Evolutionary conservation across 2,797 vertebrate species (phyloP).

Genomic region (Austrolebias charrua): DNA sequence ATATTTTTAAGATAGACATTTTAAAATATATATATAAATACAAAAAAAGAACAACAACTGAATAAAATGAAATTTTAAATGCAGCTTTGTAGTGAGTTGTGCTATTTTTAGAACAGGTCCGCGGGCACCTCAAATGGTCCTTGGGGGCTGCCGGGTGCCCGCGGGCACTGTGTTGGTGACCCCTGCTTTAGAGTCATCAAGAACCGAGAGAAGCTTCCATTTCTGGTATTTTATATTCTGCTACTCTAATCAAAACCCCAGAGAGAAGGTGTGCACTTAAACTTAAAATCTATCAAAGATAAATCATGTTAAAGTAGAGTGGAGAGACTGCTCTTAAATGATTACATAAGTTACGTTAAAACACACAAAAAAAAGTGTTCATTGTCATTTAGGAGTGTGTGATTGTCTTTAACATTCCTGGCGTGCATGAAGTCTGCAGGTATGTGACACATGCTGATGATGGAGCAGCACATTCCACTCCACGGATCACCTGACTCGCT

Average conservation of each 20-base stretch:
- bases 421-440: conserved; percentile 12
- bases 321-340: background rate
- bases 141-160: too few relatives aligned
- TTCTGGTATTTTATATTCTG: conserved; percentile 22
- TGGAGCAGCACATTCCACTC: background rate
- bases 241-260: conserved; percentile 24
- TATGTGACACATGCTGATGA: conserved; percentile 16
- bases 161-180: too few relatives aligned
- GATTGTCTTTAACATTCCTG: conserved; percentile 32
- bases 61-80: too few relatives aligned
- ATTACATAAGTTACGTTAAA: background rate
- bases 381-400: background rate
- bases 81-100: too few relatives aligned
- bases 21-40: too few relatives aligned
- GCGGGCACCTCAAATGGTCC: too few relatives aligned
- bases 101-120: too few relatives aligned
- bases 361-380: background rate
- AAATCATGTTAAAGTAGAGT: conserved; percentile 1
- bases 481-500: conserved; percentile 8
- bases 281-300: background rate
- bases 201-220: background rate
- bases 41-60: too few relatives aligned
- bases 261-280: conserved; percentile 7
- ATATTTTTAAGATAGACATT: too few relatives aligned
- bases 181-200: background rate